Conservation (phyloP, 2,113 vertebrate species). For the Toxostoma redivivum region DNA sequence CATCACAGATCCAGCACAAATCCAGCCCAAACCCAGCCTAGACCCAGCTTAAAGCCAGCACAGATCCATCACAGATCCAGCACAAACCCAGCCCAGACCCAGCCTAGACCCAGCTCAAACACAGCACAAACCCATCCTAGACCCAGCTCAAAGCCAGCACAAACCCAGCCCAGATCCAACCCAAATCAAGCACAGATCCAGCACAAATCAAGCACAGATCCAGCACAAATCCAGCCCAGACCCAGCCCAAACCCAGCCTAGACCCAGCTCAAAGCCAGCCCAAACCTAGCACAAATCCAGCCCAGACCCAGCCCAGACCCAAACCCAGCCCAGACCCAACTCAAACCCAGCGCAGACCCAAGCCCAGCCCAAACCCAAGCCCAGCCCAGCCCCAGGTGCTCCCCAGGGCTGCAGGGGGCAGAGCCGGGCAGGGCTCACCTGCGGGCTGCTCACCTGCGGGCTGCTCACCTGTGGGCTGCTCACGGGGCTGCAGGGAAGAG, state of each 20-base stretch:
- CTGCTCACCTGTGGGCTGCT: slow-evolving; percentile 75
- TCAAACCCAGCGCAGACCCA: background rate
- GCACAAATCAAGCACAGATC: background rate
- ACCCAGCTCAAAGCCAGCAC: background rate
- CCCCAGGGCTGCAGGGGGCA: background rate
- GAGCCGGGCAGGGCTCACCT: background rate
- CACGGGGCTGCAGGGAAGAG: slow-evolving; percentile 80
- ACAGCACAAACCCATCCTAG: too few relatives aligned
- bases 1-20: too few relatives aligned
- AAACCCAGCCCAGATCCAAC: background rate
- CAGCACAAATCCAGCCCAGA: background rate
- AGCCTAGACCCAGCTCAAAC: too few relatives aligned
- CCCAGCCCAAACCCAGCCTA: background rate
- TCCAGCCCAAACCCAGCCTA: background rate
- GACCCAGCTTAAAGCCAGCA: background rate
- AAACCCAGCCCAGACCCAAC: too few relatives aligned
- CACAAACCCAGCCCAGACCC: too few relatives aligned
- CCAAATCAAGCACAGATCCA: too few relatives aligned
- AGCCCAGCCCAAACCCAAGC: background rate
- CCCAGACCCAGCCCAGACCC: background rate
- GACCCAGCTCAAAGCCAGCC: too few relatives aligned
- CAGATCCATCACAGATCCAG: too few relatives aligned
- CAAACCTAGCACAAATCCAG: too few relatives aligned
- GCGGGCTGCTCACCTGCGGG: slow-evolving; percentile 67
- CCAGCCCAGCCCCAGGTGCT: background rate